Percentiles rank a stretch among this genome's conserved stretches.
Conservation (phyloP, 1,140 invertebrate genomes). For the Pantala flavescens region DNA sequence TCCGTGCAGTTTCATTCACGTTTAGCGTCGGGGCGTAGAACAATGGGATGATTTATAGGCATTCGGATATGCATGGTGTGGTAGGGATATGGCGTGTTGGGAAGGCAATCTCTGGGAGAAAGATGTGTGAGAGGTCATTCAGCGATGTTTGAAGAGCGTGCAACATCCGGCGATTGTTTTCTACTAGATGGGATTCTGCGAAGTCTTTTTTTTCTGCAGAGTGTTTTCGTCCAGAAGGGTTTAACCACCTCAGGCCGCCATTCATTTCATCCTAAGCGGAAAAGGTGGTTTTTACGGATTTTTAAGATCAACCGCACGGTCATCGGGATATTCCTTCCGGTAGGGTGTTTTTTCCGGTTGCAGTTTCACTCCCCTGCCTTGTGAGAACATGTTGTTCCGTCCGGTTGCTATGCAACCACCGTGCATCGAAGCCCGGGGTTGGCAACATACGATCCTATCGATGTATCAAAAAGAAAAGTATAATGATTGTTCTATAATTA, state of each 20-base stretch:
- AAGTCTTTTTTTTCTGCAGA: neutral
- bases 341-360: too few species aligned
- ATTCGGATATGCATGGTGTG: conserved; percentile 8
- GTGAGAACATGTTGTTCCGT: too few species aligned
- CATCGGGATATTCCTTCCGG: too few species aligned
- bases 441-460: too few species aligned
- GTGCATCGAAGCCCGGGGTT: too few species aligned
- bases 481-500: too few species aligned
- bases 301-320: neutral
- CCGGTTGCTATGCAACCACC: too few species aligned
- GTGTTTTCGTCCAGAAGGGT: neutral
- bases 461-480: too few species aligned
- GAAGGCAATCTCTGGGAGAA: neutral
- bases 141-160: neutral
- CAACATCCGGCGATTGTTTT: conserved; percentile 8
- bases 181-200: neutral
- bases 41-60: conserved; percentile 3
- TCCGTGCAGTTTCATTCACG: neutral
- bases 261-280: neutral
- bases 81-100: neutral
- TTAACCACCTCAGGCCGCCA: neutral
- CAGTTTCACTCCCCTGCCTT: too few species aligned
- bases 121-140: neutral
- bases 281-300: neutral
- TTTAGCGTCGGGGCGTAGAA: neutral